phyloP scores from a whole-genome alignment of 2,888 invertebrate species.

The Oasisia sp. region DNA sequence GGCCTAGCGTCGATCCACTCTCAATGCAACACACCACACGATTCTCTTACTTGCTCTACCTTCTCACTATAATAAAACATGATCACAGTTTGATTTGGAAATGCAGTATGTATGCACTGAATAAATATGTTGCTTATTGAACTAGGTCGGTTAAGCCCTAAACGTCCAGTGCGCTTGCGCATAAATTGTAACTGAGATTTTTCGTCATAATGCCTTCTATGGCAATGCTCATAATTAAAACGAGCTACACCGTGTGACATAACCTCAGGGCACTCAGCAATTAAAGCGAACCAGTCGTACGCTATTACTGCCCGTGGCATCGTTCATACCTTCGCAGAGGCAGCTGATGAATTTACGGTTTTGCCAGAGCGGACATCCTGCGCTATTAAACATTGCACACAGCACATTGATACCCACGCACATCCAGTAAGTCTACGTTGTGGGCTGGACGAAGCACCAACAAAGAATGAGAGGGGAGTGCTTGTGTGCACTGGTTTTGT shows the following conservation, averaged over 20 bases:
- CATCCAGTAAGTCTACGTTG: background rate
- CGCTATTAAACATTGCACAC: background rate
- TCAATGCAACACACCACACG: too few relatives aligned
- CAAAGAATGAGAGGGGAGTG: background rate
- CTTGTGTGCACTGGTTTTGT: constrained; percentile 10
- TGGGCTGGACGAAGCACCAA: background rate
- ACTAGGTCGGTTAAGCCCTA: background rate
- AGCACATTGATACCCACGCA: background rate
- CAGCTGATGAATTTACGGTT: background rate
- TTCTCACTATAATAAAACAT: too few relatives aligned
- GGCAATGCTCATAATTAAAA: background rate
- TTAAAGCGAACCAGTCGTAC: background rate
- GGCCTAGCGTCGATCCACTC: too few relatives aligned
- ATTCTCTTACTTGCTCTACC: too few relatives aligned
- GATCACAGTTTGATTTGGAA: too few relatives aligned
- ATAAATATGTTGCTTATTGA: background rate
- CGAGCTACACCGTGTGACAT: background rate
- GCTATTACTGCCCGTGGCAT: background rate
- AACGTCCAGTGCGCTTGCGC: background rate
- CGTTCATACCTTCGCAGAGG: background rate
- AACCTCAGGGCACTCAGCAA: background rate
- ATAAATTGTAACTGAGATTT: background rate
- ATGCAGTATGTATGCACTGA: background rate
- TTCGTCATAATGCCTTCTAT: background rate
- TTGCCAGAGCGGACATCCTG: background rate